Conservation (phyloP, 2,888 invertebrate species). For the Pemphredon lugubris region DNA sequence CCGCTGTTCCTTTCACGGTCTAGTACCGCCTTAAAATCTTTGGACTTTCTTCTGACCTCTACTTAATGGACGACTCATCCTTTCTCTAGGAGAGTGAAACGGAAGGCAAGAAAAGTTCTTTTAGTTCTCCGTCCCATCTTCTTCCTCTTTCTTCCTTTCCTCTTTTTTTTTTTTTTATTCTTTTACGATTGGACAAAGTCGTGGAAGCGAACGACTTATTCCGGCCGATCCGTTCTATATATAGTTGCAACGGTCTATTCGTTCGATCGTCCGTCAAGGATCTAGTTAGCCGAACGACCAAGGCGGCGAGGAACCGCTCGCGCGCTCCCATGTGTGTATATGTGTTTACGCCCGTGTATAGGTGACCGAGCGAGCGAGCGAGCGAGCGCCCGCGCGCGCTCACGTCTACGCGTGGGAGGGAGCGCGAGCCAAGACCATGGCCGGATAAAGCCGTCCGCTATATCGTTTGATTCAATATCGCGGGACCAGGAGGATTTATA, state of each 20-base stretch:
- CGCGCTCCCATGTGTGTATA: too few species aligned
- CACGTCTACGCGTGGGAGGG: neutral
- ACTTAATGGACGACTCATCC: constrained; percentile 54
- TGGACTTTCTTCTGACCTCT: constrained; percentile 25
- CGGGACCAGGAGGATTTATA: constrained; percentile 71
- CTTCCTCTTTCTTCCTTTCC: too few species aligned
- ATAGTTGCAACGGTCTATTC: constrained; percentile 33
- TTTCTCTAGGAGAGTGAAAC: constrained; percentile 12
- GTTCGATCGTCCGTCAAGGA: constrained; percentile 57
- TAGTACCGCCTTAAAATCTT: constrained; percentile 44
- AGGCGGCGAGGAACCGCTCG: neutral
- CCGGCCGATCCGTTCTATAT: constrained; percentile 60
- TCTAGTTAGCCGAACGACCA: constrained; percentile 57
- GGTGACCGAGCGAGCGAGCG: too few species aligned
- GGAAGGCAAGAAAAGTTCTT: constrained; percentile 26
- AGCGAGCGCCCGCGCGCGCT: too few species aligned
- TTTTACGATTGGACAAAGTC: constrained; percentile 54
- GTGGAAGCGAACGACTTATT: constrained; percentile 55
- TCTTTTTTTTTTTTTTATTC: too few species aligned
- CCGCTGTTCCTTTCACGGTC: constrained; percentile 28
- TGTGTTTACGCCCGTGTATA: too few species aligned
- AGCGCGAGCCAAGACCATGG: constrained; percentile 34
- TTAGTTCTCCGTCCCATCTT: constrained; percentile 18
- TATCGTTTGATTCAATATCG: constrained; percentile 75
- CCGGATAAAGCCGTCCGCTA: constrained; percentile 59